Percentiles rank a stretch among this genome's conserved stretches.
Evolutionary conservation across 2,888 invertebrate species (phyloP).

Genomic region (Ophion costatus): DNA sequence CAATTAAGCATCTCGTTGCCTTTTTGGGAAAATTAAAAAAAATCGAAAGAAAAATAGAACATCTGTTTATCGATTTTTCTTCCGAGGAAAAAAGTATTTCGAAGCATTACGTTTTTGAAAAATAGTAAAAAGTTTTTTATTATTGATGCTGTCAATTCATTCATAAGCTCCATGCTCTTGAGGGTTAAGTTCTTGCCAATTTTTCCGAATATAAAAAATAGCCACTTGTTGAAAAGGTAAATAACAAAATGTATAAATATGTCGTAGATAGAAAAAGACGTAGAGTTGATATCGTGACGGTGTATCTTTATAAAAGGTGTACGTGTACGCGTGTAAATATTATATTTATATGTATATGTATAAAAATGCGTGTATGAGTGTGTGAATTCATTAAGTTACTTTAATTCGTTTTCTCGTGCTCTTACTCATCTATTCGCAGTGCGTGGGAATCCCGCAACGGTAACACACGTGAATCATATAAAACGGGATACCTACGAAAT

Average conservation of each 20-base stretch:
- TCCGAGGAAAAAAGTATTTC: background rate
- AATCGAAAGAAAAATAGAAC: too few relatives aligned
- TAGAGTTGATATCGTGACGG: too few relatives aligned
- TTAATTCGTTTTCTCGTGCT: constrained; percentile 41
- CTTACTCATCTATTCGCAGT: constrained; percentile 66
- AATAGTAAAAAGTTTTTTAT: background rate
- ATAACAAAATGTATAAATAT: too few relatives aligned
- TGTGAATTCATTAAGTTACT: constrained; percentile 30
- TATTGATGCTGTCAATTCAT: too few relatives aligned
- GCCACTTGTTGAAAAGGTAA: background rate
- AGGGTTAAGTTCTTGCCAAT: background rate
- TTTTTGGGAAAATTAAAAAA: too few relatives aligned
- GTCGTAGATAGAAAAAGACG: too few relatives aligned
- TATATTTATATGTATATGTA: background rate
- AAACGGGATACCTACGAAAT: constrained; percentile 71
- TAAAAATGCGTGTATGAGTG: background rate
- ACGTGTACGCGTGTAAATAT: background rate
- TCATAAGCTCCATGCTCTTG: too few relatives aligned
- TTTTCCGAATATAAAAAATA: background rate
- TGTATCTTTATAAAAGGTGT: background rate
- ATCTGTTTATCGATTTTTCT: too few relatives aligned
- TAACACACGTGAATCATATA: constrained; percentile 55
- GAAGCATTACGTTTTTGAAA: background rate
- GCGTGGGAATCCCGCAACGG: constrained; percentile 65
- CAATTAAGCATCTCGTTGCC: background rate